Percentiles rank a stretch among this genome's conserved stretches.
These are phyloP conservation scores for Plebejus melissa DNA, from an alignment of 2,888 invertebrate species.

Conservation along the genomic window DNA sequence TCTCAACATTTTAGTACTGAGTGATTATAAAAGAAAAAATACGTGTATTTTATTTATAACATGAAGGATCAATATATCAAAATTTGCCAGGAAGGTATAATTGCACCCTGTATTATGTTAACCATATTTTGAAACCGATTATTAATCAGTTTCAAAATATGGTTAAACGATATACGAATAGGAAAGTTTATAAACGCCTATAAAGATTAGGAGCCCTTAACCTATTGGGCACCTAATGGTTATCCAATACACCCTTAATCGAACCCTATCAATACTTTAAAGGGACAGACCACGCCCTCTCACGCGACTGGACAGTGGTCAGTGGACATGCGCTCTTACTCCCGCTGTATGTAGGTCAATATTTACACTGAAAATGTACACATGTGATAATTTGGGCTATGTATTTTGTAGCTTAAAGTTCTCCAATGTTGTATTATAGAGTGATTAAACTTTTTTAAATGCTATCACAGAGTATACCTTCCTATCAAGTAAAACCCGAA, in stretches of 20 bases:
- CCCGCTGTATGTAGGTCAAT: constrained; percentile 43
- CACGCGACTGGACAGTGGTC: constrained; percentile 71
- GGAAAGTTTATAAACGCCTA: not conserved
- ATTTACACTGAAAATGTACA: constrained; percentile 30
- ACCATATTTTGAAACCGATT: too few species aligned
- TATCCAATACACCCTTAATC: constrained; percentile 40
- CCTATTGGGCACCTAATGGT: constrained; percentile 8
- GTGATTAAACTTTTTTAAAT: too few species aligned
- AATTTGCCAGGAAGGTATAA: too few species aligned
- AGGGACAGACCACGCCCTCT: constrained; percentile 57
- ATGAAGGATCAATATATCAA: too few species aligned
- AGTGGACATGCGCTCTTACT: constrained; percentile 67
- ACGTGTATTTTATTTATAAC: too few species aligned
- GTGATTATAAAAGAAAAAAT: too few species aligned
- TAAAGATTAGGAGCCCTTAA: not conserved
- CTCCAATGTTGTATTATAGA: too few species aligned
- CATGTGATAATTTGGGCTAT: not conserved
- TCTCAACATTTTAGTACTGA: too few species aligned
- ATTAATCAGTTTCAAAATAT: not conserved
- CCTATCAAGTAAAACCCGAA: too few species aligned
- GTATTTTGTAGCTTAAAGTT: not conserved
- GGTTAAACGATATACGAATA: not conserved
- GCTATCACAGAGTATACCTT: too few species aligned
- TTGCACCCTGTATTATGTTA: too few species aligned
- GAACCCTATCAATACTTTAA: constrained; percentile 48